phyloP scores from a whole-genome alignment of 2,888 invertebrate genomes.

The Pinctada fucata region DNA sequence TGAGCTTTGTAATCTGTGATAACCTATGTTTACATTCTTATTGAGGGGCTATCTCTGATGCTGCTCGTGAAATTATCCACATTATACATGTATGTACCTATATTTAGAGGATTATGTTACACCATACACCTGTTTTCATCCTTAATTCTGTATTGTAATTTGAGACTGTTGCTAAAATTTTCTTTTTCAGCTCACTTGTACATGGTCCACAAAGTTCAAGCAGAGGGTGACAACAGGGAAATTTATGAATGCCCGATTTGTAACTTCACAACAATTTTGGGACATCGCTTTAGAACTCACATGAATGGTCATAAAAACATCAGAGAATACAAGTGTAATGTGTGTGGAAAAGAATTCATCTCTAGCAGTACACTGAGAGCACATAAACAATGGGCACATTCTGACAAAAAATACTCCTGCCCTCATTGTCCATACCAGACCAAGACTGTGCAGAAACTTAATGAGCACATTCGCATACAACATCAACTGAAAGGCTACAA shows the following conservation, averaged over 20 bases:
- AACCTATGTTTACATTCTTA: too few relatives aligned
- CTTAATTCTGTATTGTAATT: too few relatives aligned
- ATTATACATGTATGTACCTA: too few relatives aligned
- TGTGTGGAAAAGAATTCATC: conserved; percentile 52
- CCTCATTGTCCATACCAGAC: conserved; percentile 60
- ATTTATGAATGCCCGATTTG: conserved; percentile 52
- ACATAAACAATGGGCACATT: conserved; percentile 61
- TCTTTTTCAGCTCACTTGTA: conserved; percentile 55
- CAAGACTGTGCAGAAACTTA: conserved; percentile 54
- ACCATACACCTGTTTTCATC: too few relatives aligned
- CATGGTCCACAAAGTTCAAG: conserved; percentile 54
- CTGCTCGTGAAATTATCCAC: too few relatives aligned
- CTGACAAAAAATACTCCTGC: conserved; percentile 55
- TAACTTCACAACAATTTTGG: conserved; percentile 50
- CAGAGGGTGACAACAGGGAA: conserved; percentile 47
- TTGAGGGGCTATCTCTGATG: too few relatives aligned
- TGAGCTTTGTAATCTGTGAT: too few relatives aligned
- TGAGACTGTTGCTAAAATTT: too few relatives aligned
- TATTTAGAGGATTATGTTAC: too few relatives aligned
- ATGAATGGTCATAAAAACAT: conserved; percentile 55
- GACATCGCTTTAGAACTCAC: conserved; percentile 53
- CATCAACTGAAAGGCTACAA: conserved; percentile 64
- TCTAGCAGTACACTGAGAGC: conserved; percentile 48
- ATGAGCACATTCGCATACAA: conserved; percentile 64
- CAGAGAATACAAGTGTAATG: conserved; percentile 49